A percentile compares a stretch with the other conserved stretches of the same genome.
phyloP scores from a whole-genome alignment of 1,140 invertebrate species.

The Aphelenchoides fujianensis region DNA sequence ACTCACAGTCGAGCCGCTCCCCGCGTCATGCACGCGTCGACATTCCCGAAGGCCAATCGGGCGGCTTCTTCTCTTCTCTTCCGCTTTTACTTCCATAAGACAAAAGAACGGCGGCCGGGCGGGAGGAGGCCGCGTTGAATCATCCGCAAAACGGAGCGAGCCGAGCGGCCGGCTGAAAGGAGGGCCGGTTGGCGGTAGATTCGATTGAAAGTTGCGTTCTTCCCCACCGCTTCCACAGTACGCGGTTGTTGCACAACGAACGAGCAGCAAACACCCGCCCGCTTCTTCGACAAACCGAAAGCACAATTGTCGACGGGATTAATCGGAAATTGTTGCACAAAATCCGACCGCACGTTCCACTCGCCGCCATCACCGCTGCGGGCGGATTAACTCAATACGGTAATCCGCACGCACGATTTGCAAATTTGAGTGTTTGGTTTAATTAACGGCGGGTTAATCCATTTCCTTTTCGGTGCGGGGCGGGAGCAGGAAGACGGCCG shows the following conservation, averaged over 20 bases:
- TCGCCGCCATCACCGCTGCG: neutral
- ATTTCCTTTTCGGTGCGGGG: too few species aligned
- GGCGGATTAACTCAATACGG: neutral
- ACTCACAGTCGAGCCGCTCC: neutral
- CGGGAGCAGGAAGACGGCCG: too few species aligned
- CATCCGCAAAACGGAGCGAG: too few species aligned
- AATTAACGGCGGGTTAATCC: neutral
- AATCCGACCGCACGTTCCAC: neutral
- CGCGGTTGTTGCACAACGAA: neutral
- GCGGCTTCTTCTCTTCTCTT: slow-evolving; percentile 1
- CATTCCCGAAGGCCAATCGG: neutral
- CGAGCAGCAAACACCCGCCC: neutral
- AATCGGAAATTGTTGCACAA: too few species aligned
- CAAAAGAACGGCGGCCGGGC: neutral
- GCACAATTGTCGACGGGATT: neutral
- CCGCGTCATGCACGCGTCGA: neutral
- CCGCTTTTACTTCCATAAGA: neutral
- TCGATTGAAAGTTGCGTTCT: too few species aligned
- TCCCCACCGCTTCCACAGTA: too few species aligned
- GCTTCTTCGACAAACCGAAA: neutral
- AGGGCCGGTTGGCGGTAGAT: neutral
- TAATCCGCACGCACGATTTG: neutral
- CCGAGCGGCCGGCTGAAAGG: too few species aligned
- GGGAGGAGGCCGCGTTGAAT: neutral
- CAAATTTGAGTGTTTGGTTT: neutral